Evolutionary conservation across 2,113 vertebrate species (phyloP).

Genomic region (Bubo blakistoni): DNA sequence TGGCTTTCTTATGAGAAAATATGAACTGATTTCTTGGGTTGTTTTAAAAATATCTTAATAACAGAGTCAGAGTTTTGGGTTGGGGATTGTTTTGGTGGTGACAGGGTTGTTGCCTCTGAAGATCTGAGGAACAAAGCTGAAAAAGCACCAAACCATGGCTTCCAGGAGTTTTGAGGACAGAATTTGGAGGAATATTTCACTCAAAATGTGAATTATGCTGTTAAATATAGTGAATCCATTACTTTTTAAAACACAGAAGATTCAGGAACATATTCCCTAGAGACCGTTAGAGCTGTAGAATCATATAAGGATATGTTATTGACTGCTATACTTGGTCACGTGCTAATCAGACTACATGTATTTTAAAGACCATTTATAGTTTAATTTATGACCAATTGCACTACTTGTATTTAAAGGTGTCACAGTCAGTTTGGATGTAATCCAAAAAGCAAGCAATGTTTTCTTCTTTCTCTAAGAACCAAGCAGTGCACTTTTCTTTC

Average conservation of each 20-base stretch:
- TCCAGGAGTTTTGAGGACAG: background rate
- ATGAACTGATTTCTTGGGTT: background rate
- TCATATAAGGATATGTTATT: background rate
- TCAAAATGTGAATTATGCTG: conserved; percentile 10
- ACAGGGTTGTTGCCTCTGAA: background rate
- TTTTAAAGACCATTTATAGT: conserved; percentile 44
- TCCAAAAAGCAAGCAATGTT: conserved; percentile 43
- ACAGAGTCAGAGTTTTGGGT: background rate
- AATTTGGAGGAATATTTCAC: background rate
- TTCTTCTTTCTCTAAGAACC: conserved; percentile 50
- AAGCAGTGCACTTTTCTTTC: conserved; percentile 29
- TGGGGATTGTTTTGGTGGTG: background rate
- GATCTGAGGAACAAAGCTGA: background rate
- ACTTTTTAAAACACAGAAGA: background rate
- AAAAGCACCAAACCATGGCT: background rate
- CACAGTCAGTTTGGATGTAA: conserved; percentile 42
- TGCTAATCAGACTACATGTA: conserved; percentile 22
- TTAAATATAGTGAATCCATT: background rate
- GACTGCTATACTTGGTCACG: background rate
- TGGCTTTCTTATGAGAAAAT: background rate
- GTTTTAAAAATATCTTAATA: background rate
- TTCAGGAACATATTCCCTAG: background rate
- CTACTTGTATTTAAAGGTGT: conserved; percentile 44
- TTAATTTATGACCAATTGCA: conserved; percentile 43
- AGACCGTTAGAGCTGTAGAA: background rate